A percentile compares a stretch with the other conserved stretches of the same genome.
These are phyloP conservation scores for Cisticola juncidis DNA, from an alignment of 2,113 vertebrate species.

Conservation along the genomic window DNA sequence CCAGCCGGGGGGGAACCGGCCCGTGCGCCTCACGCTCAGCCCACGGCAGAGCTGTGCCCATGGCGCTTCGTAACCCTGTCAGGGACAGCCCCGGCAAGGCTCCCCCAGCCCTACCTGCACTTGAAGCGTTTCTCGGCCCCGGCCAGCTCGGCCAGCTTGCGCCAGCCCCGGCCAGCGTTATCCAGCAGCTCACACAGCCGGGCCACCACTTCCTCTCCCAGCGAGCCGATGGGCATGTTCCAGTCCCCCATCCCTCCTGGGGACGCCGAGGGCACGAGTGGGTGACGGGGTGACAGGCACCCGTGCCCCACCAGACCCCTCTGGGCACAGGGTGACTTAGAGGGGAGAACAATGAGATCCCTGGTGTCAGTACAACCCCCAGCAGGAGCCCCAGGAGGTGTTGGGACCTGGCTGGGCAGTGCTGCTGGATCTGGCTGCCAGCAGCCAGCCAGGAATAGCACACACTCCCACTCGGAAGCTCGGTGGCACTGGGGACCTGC, in stretches of 20 bases:
- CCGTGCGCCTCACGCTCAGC: fast-evolving
- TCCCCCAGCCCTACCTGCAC: constrained; percentile 74
- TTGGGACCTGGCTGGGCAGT: not conserved
- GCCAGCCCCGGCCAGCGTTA: constrained; percentile 78
- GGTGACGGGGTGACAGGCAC: fast-evolving
- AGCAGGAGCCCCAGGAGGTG: not conserved
- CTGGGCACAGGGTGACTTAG: fast-evolving
- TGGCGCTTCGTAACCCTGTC: fast-evolving
- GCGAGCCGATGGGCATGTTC: constrained; percentile 47
- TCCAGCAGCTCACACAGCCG: constrained; percentile 79
- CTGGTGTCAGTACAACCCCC: fast-evolving
- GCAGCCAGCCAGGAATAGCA: not conserved
- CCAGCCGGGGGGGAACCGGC: not conserved
- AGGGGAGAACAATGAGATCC: fast-evolving
- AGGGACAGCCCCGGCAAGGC: fast-evolving
- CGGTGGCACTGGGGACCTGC: fast-evolving
- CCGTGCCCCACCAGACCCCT: fast-evolving
- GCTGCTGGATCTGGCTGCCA: fast-evolving
- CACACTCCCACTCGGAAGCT: not conserved
- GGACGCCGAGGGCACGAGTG: fast-evolving
- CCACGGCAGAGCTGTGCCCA: not conserved
- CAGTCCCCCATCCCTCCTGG: constrained; percentile 66
- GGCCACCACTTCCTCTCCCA: constrained; percentile 62
- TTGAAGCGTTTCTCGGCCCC: constrained; percentile 72
- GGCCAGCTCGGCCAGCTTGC: constrained; percentile 72